phyloP scores from a whole-genome alignment of 2,113 vertebrate genomes.

The Chionomys nivalis region DNA sequence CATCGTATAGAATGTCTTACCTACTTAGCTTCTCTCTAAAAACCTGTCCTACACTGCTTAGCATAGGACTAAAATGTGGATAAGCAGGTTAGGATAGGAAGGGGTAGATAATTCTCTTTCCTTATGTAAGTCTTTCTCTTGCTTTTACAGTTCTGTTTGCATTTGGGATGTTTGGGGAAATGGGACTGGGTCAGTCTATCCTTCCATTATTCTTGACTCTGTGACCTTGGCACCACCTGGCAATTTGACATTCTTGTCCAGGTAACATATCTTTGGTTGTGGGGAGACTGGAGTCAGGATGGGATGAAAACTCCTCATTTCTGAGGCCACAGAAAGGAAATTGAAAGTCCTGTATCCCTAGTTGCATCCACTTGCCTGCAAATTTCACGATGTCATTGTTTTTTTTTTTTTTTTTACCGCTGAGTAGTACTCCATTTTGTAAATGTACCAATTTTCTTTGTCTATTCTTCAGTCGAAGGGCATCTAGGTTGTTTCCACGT shows the following conservation, averaged over 20 bases:
- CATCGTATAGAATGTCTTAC: neutral
- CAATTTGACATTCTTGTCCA: neutral
- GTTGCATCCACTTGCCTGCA: too few species aligned
- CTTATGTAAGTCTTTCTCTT: neutral
- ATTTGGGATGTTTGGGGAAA: neutral
- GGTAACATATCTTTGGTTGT: neutral
- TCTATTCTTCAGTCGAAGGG: too few species aligned
- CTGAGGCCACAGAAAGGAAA: neutral
- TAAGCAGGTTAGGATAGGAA: rapidly evolving
- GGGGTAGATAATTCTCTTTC: neutral
- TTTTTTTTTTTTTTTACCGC: too few species aligned
- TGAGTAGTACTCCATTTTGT: too few species aligned
- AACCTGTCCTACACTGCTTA: neutral
- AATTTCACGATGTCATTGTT: too few species aligned
- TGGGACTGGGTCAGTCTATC: neutral
- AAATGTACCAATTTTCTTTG: too few species aligned
- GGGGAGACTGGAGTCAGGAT: neutral
- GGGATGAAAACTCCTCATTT: neutral
- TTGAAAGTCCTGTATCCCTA: neutral
- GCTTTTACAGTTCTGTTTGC: neutral
- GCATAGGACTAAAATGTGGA: neutral
- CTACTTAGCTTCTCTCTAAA: neutral
- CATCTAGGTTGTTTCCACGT: too few species aligned
- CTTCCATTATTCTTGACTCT: neutral
- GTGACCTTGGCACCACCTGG: neutral